Base-by-base conservation (phyloP, 2,888 invertebrate species). In the Standfussiana lucernea region DNA sequence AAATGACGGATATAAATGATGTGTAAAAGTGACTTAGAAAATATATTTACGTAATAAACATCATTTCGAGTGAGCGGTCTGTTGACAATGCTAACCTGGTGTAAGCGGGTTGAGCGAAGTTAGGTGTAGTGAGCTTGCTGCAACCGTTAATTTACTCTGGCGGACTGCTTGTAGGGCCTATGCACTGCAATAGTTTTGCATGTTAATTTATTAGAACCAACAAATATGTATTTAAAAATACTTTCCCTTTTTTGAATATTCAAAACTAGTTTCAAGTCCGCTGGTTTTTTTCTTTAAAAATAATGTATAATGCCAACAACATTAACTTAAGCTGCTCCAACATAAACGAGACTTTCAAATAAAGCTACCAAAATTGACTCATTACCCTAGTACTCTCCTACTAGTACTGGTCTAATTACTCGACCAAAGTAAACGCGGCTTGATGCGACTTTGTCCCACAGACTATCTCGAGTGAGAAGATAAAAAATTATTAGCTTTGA, bases 401-500 rank as follows among this genome's bases (percentile, higher is more conserved):
- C 61, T 10, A 78, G 21, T 79, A 69, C 80, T 77, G 13, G 15
- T 21, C 24, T 7, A n/a, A 56, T 10, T 1, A 70, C 61, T 73
- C n/a, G 15, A 6, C 50, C 24, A 35, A 67, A 7, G 37, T 53
- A 53, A 82, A 82, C 85, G 75, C 18, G 24, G 66, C 82, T 70
- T 66, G 28, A 53, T 21, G 42, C 32, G 68, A 80, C 80, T 79
- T 80, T 79, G 78, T 73, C 65, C 77, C 77, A 82, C 77, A 81
- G 81, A 82, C 87, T 84, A 87, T 87, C 84, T 87, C 67, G 73
- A 87, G 85, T 73, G 84, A 75, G 76, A 75, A 87, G 88, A 88
- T 88, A 88, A 88, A 88, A 88, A 88, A 88, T 80, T 88, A 88
- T 88, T 88, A 83, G 85, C 89, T 83, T 87, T 83, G 80, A 87